Base-by-base conservation (phyloP, 2,888 invertebrate genomes). In the Allygus modestus region DNA sequence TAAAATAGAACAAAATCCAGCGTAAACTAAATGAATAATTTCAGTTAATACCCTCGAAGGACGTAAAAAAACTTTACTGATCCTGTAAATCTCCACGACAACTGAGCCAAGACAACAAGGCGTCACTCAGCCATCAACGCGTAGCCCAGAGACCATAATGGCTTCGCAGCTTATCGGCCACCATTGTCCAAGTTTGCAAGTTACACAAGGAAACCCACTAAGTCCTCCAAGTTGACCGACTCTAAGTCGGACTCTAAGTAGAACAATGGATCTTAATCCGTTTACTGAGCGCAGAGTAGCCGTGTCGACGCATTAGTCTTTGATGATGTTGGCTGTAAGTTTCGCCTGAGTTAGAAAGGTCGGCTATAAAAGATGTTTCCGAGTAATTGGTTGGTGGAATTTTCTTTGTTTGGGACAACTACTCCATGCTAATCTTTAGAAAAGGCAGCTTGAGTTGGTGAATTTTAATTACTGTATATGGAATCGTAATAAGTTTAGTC, bases 151-250 rank as follows among this genome's bases (percentile, higher is more conserved):
- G 65, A 31, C 65, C 65, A 11, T 65, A 65, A 65, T 65, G 73
- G 73, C 73, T 73, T 73, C 73, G 0, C 43, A 23, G 73, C 73
- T 73, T 73, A 73, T 31, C 73, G 33, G 23, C 43, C 41, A 20
- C 79, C 79, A 79, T 79, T 79, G 79, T 79, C 58, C 79, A 58
- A 79, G 33, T 79, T 79, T 33, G 17, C 58, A 79, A 79, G 79
- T 79, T 58, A 37, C 77, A 77, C 77, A 46, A 51, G 77, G 77
- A 77, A 77, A 77, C 77, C 51, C 58, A 37, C 79, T 79, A 79
- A 79, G 79, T 79, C 79, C 51, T 31, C 79, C 51, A 79, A 79
- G 79, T 79, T 79, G 79, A 79, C 58, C 79, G 33, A n/a, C 58
- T 51, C 79, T 51, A 77, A 77, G 51, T 77, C 77, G 28, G 33